Evolutionary conservation across 2,113 vertebrate species (phyloP).

Genomic region (Anas platyrhynchos): DNA sequence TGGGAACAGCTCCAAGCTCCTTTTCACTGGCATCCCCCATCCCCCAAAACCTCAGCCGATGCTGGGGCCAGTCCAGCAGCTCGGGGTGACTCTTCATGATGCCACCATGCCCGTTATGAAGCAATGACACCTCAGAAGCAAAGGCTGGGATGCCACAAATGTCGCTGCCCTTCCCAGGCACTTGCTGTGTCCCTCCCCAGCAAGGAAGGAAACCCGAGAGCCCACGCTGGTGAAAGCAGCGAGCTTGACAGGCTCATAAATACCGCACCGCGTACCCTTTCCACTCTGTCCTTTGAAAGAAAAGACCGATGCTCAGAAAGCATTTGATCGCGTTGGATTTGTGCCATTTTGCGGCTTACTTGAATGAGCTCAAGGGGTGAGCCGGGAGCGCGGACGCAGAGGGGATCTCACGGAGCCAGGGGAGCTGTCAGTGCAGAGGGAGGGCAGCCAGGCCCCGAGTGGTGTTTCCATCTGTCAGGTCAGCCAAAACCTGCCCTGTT

Average conservation of each 20-base stretch:
- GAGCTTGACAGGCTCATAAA: slow-evolving; percentile 52
- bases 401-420: neutral
- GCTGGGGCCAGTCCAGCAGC: too few species aligned
- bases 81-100: too few species aligned
- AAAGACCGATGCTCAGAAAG: slow-evolving; percentile 38
- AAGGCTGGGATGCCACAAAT: neutral
- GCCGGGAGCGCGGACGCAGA: neutral
- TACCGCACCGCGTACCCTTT: neutral
- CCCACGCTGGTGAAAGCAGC: neutral
- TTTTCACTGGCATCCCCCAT: too few species aligned
- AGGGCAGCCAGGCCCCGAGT: neutral
- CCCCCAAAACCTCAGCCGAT: too few species aligned
- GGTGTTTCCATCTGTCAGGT: neutral
- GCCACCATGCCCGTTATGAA: too few species aligned
- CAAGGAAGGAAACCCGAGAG: slow-evolving; percentile 8
- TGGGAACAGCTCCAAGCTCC: too few species aligned
- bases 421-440: neutral
- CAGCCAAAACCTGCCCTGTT: slow-evolving; percentile 8
- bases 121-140: rapidly evolving
- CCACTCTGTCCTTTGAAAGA: slow-evolving; percentile 41
- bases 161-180: rapidly evolving
- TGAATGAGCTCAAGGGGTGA: neutral
- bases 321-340: slow-evolving; percentile 41
- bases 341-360: slow-evolving; percentile 44
- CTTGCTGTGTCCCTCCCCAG: neutral